Percentiles rank a stretch among this genome's conserved stretches.
Evolutionary conservation across 2,797 vertebrate species (phyloP).

Genomic region (Pelochelys cantorii): DNA sequence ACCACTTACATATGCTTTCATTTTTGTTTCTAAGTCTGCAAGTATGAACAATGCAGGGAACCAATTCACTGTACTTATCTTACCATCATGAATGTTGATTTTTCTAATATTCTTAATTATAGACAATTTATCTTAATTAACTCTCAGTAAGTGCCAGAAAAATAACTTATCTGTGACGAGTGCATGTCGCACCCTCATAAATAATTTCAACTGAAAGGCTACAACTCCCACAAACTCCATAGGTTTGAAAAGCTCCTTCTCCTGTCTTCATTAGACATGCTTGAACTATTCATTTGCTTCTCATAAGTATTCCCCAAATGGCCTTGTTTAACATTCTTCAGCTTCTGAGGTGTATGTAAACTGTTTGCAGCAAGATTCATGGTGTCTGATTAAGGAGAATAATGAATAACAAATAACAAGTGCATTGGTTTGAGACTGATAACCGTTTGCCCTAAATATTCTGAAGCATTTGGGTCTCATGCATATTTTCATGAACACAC

Average conservation of each 20-base stretch:
- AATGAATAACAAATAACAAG: neutral
- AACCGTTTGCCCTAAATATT: neutral
- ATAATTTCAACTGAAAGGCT: neutral
- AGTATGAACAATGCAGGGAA: neutral
- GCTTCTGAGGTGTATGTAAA: neutral
- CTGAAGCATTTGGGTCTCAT: neutral
- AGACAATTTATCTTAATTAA: neutral
- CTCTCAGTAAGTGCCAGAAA: neutral
- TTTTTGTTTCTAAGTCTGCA: neutral
- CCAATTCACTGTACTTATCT: neutral
- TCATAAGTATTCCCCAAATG: neutral
- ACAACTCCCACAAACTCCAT: neutral
- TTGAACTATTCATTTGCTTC: neutral
- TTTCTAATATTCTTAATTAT: neutral
- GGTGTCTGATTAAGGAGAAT: neutral
- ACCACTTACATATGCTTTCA: neutral
- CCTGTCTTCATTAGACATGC: accelerated
- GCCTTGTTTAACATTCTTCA: neutral
- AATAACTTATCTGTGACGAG: neutral
- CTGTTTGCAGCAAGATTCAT: neutral
- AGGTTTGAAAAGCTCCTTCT: accelerated
- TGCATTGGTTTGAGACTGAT: neutral
- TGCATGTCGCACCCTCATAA: neutral
- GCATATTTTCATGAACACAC: neutral
- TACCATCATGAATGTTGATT: neutral